phyloP scores from a whole-genome alignment of 2,113 vertebrate species.

The Myrmophylax atrothorax region DNA sequence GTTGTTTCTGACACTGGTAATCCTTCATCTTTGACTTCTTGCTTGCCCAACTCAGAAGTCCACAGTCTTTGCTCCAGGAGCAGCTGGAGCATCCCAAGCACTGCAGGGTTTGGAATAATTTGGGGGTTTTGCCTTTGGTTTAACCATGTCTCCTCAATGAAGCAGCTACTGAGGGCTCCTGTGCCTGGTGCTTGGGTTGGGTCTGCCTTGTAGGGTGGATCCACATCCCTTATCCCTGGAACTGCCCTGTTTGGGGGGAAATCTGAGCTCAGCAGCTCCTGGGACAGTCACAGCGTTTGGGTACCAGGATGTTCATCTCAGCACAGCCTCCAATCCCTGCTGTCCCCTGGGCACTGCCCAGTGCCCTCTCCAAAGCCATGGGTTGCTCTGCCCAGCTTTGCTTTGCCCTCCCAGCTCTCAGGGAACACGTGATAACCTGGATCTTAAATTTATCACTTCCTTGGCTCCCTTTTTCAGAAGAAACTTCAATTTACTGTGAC shows the following conservation, averaged over 20 bases:
- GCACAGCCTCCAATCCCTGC: fast-evolving
- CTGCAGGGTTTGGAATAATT: background rate
- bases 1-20: conserved; percentile 34
- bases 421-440: fast-evolving
- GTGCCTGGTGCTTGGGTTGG: background rate
- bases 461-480: background rate
- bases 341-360: background rate
- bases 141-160: background rate
- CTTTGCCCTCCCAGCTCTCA: background rate
- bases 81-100: background rate
- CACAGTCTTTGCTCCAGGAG: background rate
- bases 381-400: background rate
- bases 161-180: background rate
- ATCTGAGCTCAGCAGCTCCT: background rate
- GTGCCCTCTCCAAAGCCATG: background rate
- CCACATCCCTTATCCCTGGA: fast-evolving
- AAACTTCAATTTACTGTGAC: fast-evolving
- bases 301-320: fast-evolving
- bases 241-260: background rate
- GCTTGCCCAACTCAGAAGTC: background rate
- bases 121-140: background rate
- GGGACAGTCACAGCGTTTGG: fast-evolving
- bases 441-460: background rate
- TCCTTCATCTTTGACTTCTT: background rate
- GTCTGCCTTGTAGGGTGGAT: background rate